A percentile compares a stretch with the other conserved stretches of the same genome.
phyloP scores from a whole-genome alignment of 92 coral and sea anemone species.

The Palythoa caribaeorum region DNA sequence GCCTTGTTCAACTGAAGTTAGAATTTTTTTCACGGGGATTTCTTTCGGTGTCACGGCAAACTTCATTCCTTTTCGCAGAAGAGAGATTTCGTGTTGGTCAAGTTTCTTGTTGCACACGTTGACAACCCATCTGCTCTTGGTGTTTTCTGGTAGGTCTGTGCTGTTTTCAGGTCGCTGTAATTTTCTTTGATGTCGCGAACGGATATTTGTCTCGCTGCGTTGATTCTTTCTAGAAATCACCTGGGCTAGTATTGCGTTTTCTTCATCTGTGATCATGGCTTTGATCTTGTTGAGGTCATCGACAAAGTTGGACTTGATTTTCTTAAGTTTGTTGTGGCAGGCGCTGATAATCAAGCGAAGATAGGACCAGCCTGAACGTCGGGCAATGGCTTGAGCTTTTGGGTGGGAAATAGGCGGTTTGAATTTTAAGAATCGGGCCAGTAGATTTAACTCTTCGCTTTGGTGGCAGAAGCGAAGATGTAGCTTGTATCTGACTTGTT shows the following conservation, averaged over 20 bases:
- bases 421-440: not conserved
- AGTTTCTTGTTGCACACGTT: not conserved
- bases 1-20: not conserved
- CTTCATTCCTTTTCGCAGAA: not conserved
- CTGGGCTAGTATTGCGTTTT: not conserved
- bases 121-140: conserved; percentile 7
- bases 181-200: conserved; percentile 11
- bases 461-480: conserved; percentile 16
- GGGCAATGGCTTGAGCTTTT: conserved; percentile 6
- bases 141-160: not conserved
- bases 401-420: conserved; percentile 5
- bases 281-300: not conserved
- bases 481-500: conserved; percentile 14
- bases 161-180: conserved; percentile 14
- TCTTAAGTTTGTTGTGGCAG: not conserved
- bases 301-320: not conserved
- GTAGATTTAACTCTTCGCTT: not conserved
- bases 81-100: not conserved
- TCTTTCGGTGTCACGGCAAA: not conserved
- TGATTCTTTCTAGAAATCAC: not conserved
- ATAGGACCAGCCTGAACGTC: conserved; percentile 11
- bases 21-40: not conserved
- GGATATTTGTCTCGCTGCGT: not conserved
- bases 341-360: conserved; percentile 4
- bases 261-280: not conserved